A percentile compares a stretch with the other conserved stretches of the same genome.
phyloP scores from a whole-genome alignment of 2,888 invertebrate genomes.

The Tridacna gigas region DNA sequence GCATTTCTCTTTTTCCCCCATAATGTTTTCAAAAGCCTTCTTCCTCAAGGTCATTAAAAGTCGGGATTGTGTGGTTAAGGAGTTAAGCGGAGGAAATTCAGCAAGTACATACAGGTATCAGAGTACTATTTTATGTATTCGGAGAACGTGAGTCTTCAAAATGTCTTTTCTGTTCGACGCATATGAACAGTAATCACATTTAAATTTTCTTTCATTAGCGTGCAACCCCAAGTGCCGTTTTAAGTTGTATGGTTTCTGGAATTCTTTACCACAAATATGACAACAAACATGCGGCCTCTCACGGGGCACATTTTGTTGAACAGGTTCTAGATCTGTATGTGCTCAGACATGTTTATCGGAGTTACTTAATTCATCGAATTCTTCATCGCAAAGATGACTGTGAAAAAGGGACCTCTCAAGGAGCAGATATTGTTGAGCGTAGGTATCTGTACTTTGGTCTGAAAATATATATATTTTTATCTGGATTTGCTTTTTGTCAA shows the following conservation, averaged over 20 bases:
- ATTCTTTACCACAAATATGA: neutral
- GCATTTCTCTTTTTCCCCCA: neutral
- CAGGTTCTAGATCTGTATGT: too few species aligned
- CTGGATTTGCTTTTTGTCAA: too few species aligned
- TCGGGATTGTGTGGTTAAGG: neutral
- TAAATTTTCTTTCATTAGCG: conserved; percentile 24
- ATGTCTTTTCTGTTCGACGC: conserved; percentile 23
- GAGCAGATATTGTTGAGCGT: too few species aligned
- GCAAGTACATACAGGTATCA: too few species aligned
- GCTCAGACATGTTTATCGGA: too few species aligned
- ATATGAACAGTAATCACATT: conserved; percentile 38
- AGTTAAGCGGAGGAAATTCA: too few species aligned
- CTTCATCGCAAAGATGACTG: too few species aligned
- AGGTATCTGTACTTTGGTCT: too few species aligned
- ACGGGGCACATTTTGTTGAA: too few species aligned
- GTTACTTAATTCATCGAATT: too few species aligned
- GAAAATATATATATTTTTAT: too few species aligned
- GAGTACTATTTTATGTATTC: neutral
- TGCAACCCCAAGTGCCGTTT: neutral
- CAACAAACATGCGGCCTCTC: neutral
- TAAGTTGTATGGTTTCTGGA: neutral
- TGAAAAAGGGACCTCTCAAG: too few species aligned
- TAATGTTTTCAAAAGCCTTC: neutral
- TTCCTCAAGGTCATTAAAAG: neutral
- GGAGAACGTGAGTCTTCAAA: conserved; percentile 3